Conservation (phyloP, 2,888 invertebrate species). For the Cactoblastis cactorum region DNA sequence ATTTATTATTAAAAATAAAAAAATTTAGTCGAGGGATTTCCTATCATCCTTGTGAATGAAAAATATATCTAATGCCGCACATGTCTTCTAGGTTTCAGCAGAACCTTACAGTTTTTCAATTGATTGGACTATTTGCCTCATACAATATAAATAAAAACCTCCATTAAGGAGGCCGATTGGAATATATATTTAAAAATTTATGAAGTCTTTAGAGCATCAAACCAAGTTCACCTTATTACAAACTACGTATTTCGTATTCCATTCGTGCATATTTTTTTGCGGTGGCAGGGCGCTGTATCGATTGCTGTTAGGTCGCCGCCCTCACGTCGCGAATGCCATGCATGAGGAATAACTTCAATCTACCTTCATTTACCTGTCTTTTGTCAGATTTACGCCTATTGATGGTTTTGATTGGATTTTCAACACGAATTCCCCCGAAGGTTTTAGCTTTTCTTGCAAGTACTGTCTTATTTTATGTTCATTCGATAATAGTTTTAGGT, state of each 20-base stretch:
- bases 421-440: not conserved
- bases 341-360: slow-evolving; percentile 42
- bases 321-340: slow-evolving; percentile 45
- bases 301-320: slow-evolving; percentile 51
- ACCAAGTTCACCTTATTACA: no score
- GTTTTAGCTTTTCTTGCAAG: not conserved
- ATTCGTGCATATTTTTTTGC: slow-evolving; percentile 25
- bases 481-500: not conserved
- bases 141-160: no score
- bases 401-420: not conserved
- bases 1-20: no score
- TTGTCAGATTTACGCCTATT: not conserved
- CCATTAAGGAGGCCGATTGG: no score
- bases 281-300: slow-evolving; percentile 47
- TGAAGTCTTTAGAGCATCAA: no score
- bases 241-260: not conserved
- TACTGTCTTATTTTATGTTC: not conserved
- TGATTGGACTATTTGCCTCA: no score
- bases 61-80: no score
- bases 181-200: no score
- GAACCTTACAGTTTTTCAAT: no score
- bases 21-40: no score
- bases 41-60: no score
- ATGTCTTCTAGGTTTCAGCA: no score
- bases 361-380: slow-evolving; percentile 2